Percentiles rank a stretch among this genome's conserved stretches.
These are phyloP conservation scores for Platerodrilus igneus DNA, from an alignment of 2,888 invertebrate genomes.

Conservation along the genomic window DNA sequence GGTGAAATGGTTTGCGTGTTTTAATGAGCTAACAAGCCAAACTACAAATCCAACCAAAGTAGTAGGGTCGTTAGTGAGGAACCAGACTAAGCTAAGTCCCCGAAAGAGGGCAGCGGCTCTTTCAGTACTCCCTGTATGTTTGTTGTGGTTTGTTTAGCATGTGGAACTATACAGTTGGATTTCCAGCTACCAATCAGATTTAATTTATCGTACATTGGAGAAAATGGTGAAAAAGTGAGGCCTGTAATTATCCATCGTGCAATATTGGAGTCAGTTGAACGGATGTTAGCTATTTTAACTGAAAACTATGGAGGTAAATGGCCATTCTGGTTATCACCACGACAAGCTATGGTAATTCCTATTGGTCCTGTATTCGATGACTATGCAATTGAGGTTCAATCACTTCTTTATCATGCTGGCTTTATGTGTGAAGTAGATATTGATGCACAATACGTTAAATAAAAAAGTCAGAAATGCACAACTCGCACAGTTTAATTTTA, in stretches of 20 bases:
- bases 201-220: slow-evolving; percentile 76
- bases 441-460: slow-evolving; percentile 94
- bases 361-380: slow-evolving; percentile 84
- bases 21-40: no score
- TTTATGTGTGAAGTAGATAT: slow-evolving; percentile 90
- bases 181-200: slow-evolving; percentile 95
- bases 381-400: slow-evolving; percentile 73
- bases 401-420: slow-evolving; percentile 73
- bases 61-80: no score
- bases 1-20: no score
- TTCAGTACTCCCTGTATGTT: no score
- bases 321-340: slow-evolving; percentile 98
- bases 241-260: slow-evolving; percentile 99
- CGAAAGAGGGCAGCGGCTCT: no score
- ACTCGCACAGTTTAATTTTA: slow-evolving; percentile 85
- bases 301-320: slow-evolving; percentile 98
- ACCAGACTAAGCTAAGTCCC: no score
- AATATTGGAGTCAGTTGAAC: slow-evolving; percentile 93
- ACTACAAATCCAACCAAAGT: no score
- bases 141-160: no score
- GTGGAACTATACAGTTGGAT: slow-evolving; percentile 97
- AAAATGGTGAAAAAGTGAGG: slow-evolving; percentile 80
- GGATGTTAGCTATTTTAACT: slow-evolving; percentile 96
- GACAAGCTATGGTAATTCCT: slow-evolving; percentile 90
- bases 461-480: slow-evolving; percentile 98